phyloP scores from a whole-genome alignment of 2,797 vertebrate species.

The Chelon auratus region DNA sequence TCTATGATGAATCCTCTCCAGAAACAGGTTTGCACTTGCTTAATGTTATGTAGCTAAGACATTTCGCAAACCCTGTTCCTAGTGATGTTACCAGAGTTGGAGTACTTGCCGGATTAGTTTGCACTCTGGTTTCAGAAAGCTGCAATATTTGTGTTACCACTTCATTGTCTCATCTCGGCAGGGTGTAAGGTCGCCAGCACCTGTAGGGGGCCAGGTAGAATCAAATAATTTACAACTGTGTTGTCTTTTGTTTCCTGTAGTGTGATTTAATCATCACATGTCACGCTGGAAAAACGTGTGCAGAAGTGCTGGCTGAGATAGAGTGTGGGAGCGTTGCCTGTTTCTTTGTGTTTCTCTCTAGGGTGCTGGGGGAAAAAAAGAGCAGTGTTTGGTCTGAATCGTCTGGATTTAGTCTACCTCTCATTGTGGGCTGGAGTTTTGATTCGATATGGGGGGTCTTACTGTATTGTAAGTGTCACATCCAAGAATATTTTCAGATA shows the following conservation, averaged over 20 bases:
- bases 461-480: constrained; percentile 9
- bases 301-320: constrained; percentile 28
- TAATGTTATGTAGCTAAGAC: background rate
- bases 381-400: constrained; percentile 51
- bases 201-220: constrained; percentile 30
- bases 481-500: constrained; percentile 11
- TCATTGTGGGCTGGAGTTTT: constrained; percentile 24
- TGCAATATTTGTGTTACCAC: constrained; percentile 2
- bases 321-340: constrained; percentile 59
- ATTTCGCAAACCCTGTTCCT: background rate
- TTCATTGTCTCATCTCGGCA: constrained; percentile 9
- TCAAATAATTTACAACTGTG: constrained; percentile 45
- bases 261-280: constrained; percentile 66
- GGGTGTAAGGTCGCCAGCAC: constrained; percentile 47
- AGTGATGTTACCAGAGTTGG: background rate
- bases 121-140: constrained; percentile 7
- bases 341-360: constrained; percentile 67
- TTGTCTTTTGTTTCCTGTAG: constrained; percentile 58
- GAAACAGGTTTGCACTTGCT: constrained; percentile 17
- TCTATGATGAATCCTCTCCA: constrained; percentile 21
- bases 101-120: background rate
- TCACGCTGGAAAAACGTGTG: constrained; percentile 38
- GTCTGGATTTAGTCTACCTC: constrained; percentile 41
- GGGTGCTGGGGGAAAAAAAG: constrained; percentile 56
- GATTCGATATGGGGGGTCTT: constrained; percentile 21